Percentiles rank a stretch among this genome's conserved stretches.
phyloP scores from a whole-genome alignment of 2,888 invertebrate species.

The Xestobium rufovillosum region DNA sequence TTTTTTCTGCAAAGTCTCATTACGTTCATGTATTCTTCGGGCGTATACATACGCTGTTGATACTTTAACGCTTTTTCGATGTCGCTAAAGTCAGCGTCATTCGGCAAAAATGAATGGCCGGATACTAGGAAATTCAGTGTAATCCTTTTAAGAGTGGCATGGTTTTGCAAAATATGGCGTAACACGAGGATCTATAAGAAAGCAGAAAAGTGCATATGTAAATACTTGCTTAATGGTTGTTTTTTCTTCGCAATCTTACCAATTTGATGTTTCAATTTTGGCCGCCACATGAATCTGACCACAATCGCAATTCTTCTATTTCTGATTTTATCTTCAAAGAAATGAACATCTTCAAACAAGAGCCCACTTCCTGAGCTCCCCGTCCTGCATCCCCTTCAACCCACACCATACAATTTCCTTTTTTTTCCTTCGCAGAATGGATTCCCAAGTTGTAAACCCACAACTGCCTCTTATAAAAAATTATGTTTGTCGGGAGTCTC shows the following conservation, averaged over 20 bases:
- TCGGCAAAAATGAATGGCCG: constrained; percentile 9
- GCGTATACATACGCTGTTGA: constrained; percentile 8
- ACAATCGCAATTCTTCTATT: constrained; percentile 19
- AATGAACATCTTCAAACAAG: constrained; percentile 22
- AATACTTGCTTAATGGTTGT: neutral
- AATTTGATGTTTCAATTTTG: constrained; percentile 1
- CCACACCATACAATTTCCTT: constrained; percentile 20
- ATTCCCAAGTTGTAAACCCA: constrained; percentile 26
- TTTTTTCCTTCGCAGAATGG: constrained; percentile 17
- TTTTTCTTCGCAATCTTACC: constrained; percentile 7
- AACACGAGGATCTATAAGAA: constrained; percentile 1
- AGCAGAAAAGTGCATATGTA: neutral
- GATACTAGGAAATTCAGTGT: neutral
- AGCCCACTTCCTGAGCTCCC: constrained; percentile 25
- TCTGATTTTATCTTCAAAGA: constrained; percentile 6
- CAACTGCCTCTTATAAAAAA: constrained; percentile 27
- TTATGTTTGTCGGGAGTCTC: constrained; percentile 23
- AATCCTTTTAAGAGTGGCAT: constrained; percentile 3
- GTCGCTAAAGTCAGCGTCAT: constrained; percentile 10
- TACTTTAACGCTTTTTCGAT: constrained; percentile 10
- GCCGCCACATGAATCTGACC: constrained; percentile 23
- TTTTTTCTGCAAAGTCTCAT: constrained; percentile 7
- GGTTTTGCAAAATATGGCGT: neutral
- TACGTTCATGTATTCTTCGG: constrained; percentile 10
- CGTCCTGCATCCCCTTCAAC: constrained; percentile 24